A percentile compares a stretch with the other conserved stretches of the same genome.
These are phyloP conservation scores for Rhabdophis nuchalis DNA, from an alignment of 2,797 vertebrate species.

Conservation along the genomic window DNA sequence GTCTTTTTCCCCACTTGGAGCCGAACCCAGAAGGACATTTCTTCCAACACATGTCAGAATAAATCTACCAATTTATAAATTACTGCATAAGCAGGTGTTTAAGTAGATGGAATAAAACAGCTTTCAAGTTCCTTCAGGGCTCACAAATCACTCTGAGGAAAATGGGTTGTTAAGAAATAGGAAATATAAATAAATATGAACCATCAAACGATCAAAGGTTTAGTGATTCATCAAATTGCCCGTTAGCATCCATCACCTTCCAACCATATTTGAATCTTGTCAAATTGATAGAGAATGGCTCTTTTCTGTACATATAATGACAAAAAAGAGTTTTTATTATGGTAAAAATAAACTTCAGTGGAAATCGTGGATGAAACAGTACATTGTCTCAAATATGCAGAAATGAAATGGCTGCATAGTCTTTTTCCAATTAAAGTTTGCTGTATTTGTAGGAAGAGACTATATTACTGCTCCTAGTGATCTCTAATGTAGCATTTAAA, in stretches of 20 bases:
- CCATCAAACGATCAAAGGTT: neutral
- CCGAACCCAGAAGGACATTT: too few species aligned
- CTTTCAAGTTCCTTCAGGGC: neutral
- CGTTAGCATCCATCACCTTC: neutral
- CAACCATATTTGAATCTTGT: neutral
- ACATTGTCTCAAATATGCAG: neutral
- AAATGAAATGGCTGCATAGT: neutral
- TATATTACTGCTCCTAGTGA: neutral
- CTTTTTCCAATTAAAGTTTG: neutral
- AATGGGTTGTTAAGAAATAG: neutral
- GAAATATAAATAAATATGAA: neutral
- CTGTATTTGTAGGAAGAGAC: neutral
- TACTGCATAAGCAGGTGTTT: neutral
- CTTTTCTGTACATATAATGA: neutral
- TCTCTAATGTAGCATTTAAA: neutral
- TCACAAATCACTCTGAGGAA: neutral
- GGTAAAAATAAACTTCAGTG: neutral
- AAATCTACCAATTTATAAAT: neutral
- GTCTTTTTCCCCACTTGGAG: too few species aligned
- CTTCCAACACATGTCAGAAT: too few species aligned
- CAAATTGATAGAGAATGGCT: neutral
- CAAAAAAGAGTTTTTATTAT: neutral
- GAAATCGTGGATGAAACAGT: neutral
- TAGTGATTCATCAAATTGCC: neutral
- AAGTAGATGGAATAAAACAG: neutral